phyloP scores from a whole-genome alignment of 2,113 vertebrate species.

The Myotis yumanensis region DNA sequence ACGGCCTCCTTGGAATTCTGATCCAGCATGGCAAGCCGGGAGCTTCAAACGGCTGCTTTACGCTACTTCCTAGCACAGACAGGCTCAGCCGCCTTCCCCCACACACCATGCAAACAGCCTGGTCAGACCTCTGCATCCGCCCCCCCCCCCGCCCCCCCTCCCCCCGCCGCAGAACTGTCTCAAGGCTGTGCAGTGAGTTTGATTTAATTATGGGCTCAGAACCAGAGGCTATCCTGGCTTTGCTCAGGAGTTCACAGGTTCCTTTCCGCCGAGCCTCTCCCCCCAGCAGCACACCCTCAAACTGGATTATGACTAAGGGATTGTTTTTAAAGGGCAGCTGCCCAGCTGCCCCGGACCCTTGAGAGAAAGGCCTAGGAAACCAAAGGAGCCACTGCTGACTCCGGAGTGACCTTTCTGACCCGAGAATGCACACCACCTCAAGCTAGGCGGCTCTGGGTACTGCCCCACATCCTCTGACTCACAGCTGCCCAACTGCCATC shows the following conservation, averaged over 20 bases:
- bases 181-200: neutral
- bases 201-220: slow-evolving; percentile 34
- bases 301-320: neutral
- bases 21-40: slow-evolving; percentile 10
- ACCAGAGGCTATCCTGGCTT: neutral
- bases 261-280: neutral
- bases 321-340: neutral
- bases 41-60: slow-evolving; percentile 6
- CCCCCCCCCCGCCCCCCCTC: neutral
- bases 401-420: neutral
- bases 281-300: neutral
- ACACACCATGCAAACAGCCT: neutral
- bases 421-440: neutral
- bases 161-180: slow-evolving; percentile 1
- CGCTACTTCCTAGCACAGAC: neutral
- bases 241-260: slow-evolving; percentile 25
- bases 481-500: neutral
- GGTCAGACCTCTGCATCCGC: neutral
- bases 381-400: neutral
- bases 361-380: neutral
- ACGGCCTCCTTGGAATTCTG: slow-evolving; percentile 35
- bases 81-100: neutral
- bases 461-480: neutral
- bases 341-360: neutral
- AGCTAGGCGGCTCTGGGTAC: neutral